Conservation (phyloP, 2,797 vertebrate species). For the Orestias chungarensis region DNA sequence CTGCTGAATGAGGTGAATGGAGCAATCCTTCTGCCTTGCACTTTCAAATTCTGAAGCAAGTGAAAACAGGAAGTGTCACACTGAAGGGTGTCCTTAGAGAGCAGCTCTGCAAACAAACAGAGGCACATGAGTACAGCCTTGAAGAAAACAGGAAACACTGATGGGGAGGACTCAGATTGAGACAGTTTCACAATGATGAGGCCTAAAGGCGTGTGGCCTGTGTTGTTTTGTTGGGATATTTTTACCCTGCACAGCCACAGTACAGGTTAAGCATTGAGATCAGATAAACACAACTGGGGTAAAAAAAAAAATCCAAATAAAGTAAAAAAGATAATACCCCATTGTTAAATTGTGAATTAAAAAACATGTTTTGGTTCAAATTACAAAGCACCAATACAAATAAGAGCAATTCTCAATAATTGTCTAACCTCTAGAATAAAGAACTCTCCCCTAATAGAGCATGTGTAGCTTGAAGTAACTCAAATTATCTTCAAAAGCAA, state of each 20-base stretch:
- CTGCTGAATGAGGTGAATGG: slow-evolving; percentile 12
- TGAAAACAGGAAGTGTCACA: slow-evolving; percentile 82
- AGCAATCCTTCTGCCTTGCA: slow-evolving; percentile 16
- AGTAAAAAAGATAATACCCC: too few species aligned
- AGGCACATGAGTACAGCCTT: slow-evolving; percentile 44
- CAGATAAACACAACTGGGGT: not conserved
- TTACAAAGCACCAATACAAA: too few species aligned
- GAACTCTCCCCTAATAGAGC: too few species aligned
- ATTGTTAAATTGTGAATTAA: too few species aligned
- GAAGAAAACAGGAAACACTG: slow-evolving; percentile 72
- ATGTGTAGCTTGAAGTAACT: too few species aligned
- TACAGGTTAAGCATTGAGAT: too few species aligned
- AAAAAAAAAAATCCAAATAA: not conserved
- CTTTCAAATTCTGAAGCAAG: slow-evolving; percentile 51
- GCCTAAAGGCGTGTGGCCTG: slow-evolving; percentile 15
- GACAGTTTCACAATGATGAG: slow-evolving; percentile 21
- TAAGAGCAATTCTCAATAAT: too few species aligned
- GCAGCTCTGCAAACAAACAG: slow-evolving; percentile 74
- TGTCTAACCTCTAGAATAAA: too few species aligned
- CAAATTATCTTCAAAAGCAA: too few species aligned
- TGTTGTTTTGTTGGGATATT: not conserved
- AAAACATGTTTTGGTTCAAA: too few species aligned
- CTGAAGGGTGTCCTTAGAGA: slow-evolving; percentile 73
- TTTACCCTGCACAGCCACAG: not conserved
- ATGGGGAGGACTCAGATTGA: slow-evolving; percentile 10